Percentiles rank a stretch among this genome's conserved stretches.
Evolutionary conservation across 2,797 vertebrate genomes (phyloP).

Genomic region (Peromyscus attwateri): DNA sequence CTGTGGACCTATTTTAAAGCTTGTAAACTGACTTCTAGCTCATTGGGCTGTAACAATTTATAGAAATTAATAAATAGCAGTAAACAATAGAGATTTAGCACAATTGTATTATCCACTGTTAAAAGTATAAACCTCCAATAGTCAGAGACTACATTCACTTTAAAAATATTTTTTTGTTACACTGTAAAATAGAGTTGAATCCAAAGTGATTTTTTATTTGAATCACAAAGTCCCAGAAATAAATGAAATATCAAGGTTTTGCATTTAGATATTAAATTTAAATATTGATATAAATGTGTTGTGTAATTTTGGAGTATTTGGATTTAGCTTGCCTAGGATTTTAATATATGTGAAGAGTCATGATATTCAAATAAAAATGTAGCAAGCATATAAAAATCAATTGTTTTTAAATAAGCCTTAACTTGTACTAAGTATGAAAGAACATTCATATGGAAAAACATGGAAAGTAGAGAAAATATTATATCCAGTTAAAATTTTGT

Average conservation of each 20-base stretch:
- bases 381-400: constrained; percentile 13
- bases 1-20: not conserved
- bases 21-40: not conserved
- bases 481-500: constrained; percentile 5
- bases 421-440: not conserved
- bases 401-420: not conserved
- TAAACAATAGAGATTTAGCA: not conserved
- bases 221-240: not conserved
- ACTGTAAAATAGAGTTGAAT: not conserved
- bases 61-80: not conserved
- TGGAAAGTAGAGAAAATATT: not conserved
- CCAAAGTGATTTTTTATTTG: not conserved
- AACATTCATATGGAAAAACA: not conserved
- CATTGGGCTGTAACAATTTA: not conserved
- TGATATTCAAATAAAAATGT: not conserved
- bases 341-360: not conserved
- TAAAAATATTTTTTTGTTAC: not conserved
- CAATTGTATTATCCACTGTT: not conserved
- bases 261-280: constrained; percentile 2
- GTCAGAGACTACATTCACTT: not conserved
- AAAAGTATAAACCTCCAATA: not conserved
- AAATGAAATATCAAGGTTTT: not conserved
- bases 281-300: not conserved
- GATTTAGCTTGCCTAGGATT: not conserved
- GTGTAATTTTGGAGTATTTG: not conserved